Percentiles rank a stretch among this genome's conserved stretches.
Conservation (phyloP, 2,113 vertebrate species). For the Microcebus griseorufus region DNA sequence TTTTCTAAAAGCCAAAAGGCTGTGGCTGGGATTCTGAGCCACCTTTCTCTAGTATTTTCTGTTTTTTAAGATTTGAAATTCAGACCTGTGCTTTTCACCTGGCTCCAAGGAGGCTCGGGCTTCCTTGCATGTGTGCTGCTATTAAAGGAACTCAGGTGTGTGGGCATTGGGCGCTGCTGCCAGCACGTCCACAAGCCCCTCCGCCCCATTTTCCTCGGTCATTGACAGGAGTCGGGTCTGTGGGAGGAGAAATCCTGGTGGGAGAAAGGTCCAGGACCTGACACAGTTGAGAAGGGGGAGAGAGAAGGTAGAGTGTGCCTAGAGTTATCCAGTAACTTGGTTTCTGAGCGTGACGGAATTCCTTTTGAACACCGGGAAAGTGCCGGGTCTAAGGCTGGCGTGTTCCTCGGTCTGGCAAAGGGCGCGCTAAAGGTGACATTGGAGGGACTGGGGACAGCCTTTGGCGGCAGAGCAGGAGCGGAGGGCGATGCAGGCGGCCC, state of each 20-base stretch:
- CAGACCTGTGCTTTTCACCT: slow-evolving; percentile 44
- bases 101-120: slow-evolving; percentile 38
- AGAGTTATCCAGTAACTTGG: slow-evolving; percentile 36
- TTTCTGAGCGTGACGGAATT: neutral
- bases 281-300: neutral
- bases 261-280: neutral
- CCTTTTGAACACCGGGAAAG: neutral
- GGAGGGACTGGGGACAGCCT: neutral
- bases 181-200: too few relatives aligned
- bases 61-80: slow-evolving; percentile 46
- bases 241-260: neutral
- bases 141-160: slow-evolving; percentile 41
- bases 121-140: slow-evolving; percentile 10
- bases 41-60: slow-evolving; percentile 16
- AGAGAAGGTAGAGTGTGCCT: neutral
- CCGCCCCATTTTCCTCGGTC: neutral
- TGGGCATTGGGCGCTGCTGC: neutral
- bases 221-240: neutral
- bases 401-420: neutral
- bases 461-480: neutral
- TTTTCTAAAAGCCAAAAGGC: slow-evolving; percentile 43
- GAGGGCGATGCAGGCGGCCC: neutral
- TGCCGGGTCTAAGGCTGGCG: neutral
- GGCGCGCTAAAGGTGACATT: slow-evolving; percentile 69
- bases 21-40: neutral